phyloP scores from a whole-genome alignment of 2,797 vertebrate species.

The Glossophaga mutica region DNA sequence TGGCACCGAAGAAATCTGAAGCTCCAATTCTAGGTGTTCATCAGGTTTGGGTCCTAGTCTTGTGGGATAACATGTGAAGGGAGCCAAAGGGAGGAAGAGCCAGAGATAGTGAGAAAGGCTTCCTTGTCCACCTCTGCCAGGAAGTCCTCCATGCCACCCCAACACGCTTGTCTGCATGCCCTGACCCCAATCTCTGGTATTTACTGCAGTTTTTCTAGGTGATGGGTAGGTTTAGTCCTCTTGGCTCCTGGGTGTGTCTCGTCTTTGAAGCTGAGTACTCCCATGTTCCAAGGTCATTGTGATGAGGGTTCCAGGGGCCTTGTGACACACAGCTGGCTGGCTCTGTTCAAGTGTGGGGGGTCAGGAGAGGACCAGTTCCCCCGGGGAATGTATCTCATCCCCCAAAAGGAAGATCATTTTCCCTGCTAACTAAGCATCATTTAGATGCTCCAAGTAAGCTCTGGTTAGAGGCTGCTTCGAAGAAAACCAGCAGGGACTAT shows the following conservation, averaged over 20 bases:
- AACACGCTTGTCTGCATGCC: neutral
- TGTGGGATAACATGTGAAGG: neutral
- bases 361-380: neutral
- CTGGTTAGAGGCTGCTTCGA: neutral
- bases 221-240: neutral
- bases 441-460: neutral
- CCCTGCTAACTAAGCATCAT: neutral
- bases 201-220: neutral
- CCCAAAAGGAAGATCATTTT: neutral
- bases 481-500: constrained; percentile 20
- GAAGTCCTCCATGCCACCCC: neutral
- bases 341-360: neutral
- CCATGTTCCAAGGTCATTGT: constrained; percentile 57
- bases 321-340: constrained; percentile 18
- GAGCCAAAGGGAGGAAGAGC: neutral
- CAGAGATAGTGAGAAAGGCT: neutral
- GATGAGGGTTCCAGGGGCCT: constrained; percentile 35
- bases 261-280: neutral
- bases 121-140: neutral
- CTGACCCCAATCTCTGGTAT: neutral
- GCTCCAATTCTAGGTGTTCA: neutral
- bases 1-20: neutral
- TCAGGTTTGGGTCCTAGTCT: neutral
- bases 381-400: constrained; percentile 32
- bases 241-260: neutral